Evolutionary conservation across 2,888 invertebrate genomes (phyloP).

Genomic region (Ennomos erosarius): DNA sequence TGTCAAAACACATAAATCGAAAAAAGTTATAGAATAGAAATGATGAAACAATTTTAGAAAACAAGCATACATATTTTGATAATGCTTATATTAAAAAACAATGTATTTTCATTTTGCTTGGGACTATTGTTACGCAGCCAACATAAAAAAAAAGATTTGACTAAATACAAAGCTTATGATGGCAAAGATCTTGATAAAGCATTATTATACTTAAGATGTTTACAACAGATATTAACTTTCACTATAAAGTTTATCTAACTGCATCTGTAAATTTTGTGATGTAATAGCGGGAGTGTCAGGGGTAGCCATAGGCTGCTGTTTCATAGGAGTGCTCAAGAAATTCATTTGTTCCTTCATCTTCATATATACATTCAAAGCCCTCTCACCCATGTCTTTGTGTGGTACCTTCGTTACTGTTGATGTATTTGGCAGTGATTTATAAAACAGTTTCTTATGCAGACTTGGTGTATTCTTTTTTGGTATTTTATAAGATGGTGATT

Average conservation of each 20-base stretch:
- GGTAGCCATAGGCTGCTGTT: constrained; percentile 38
- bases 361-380: constrained; percentile 70
- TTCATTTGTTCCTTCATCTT: constrained; percentile 72
- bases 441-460: constrained; percentile 64
- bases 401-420: constrained; percentile 52
- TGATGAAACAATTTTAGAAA: no score
- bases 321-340: constrained; percentile 70
- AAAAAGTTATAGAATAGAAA: no score
- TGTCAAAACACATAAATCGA: no score
- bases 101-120: no score
- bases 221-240: constrained; percentile 45
- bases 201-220: no score
- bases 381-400: constrained; percentile 53
- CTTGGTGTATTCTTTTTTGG: constrained; percentile 63
- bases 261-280: constrained; percentile 71
- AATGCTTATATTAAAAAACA: no score
- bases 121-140: no score
- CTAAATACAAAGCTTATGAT: no score
- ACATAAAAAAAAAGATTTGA: no score
- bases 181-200: no score
- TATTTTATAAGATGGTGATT: constrained; percentile 72
- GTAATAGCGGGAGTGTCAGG: constrained; percentile 69
- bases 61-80: no score
- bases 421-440: constrained; percentile 70
- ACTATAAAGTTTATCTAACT: constrained; percentile 70